Evolutionary conservation across 2,113 vertebrate genomes (phyloP).

Genomic region (human): GRCh38 chr15:67785001-67785500

Average conservation of each 20-base stretch:
- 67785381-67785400: background rate
- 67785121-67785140: too few relatives aligned
- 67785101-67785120: too few relatives aligned
- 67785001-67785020: too few relatives aligned
- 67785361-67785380: background rate
- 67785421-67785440: background rate
- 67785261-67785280: background rate
- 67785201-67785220: too few relatives aligned
- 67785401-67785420: background rate
- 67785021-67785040: too few relatives aligned
- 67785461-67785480: background rate
- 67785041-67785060: too few relatives aligned
- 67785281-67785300: background rate
- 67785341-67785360: background rate
- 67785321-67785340: background rate
- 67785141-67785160: too few relatives aligned
- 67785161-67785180: too few relatives aligned
- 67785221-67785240: too few relatives aligned
- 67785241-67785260: background rate
- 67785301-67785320: background rate
- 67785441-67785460: background rate
- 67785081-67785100: too few relatives aligned
- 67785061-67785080: too few relatives aligned
- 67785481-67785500: background rate
- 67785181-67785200: too few relatives aligned